Base-by-base conservation (phyloP, 2,888 invertebrate species). In the Falcaria lacertinaria region DNA sequence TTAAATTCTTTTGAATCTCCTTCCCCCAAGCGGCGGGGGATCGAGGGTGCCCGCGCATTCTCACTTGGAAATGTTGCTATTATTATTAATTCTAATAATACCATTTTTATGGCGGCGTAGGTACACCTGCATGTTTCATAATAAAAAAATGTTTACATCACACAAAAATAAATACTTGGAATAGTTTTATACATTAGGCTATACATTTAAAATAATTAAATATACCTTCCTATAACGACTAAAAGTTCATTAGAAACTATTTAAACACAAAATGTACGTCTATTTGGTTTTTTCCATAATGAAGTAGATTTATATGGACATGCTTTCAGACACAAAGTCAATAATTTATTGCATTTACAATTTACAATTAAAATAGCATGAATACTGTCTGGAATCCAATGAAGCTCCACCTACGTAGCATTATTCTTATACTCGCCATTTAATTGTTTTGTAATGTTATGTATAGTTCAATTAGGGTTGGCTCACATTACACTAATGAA, bases 21-120 rank as follows among this genome's bases (percentile, higher is more conserved):
- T 28, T 48, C 34, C 36, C 38, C 46, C 43, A 25, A 54, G 54
- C 54, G 56, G 60, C 56, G 60, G 60, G 56, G 57, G 57, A 52
- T 54, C 46, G 34, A 45, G 52, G 54, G 53, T 49, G 48, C 33
- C 19, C 33, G 44, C 38, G 45, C 41, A 43, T 53, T 60, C 53
- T 52, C 57, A 56, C 54, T 49, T 50, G 45, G 19, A 19, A 19
- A 19, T 19, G 19, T 19, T 19, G 19, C 19, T 19, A 19, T 6
- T 19, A 19, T 19, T 19, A 19, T 42, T 34, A 25, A 34, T 33
- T 11, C 7, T 8, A 19, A 14, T 34, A 34, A n/a, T 41, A 41
- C 25, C 28, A 25, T 35, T 41, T 28, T n/a, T 28, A 34, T 25
- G 15, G n/a, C 15, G 34, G 15, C 25, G n/a, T 34, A 22, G 22